Conservation (phyloP, 2,113 vertebrate species). For the Himantopus leucocephalus region DNA sequence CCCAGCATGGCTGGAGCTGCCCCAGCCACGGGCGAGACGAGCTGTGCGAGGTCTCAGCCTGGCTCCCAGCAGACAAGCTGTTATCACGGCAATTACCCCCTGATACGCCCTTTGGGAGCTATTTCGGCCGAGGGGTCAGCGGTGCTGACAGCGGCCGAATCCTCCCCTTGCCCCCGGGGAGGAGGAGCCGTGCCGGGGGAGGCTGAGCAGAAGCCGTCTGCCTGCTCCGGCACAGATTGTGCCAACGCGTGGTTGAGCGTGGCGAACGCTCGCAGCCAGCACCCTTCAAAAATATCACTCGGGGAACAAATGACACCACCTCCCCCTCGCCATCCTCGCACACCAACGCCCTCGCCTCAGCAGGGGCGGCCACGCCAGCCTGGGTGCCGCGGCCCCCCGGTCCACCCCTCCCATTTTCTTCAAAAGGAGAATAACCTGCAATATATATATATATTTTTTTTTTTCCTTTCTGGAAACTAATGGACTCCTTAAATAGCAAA, state of each 20-base stretch:
- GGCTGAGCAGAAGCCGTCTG: conserved; percentile 34
- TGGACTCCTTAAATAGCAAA: conserved; percentile 85
- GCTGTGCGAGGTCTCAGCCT: not conserved
- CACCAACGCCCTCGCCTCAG: conserved; percentile 36
- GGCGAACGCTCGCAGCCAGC: conserved; percentile 45
- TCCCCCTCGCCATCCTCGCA: conserved; percentile 40
- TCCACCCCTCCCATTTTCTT: conserved; percentile 32
- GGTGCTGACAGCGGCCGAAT: not conserved
- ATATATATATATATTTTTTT: conserved; percentile 55
- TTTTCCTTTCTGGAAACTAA: conserved; percentile 79
- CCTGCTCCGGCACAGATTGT: conserved; percentile 44
- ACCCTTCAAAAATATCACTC: conserved; percentile 60
- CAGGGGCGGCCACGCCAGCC: conserved; percentile 45
- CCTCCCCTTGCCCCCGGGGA: not conserved
- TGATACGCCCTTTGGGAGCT: conserved; percentile 27
- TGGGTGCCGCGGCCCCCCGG: not conserved
- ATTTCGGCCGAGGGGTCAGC: conserved; percentile 33
- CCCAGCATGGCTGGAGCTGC: not conserved
- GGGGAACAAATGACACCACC: conserved; percentile 61
- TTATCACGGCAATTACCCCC: conserved; percentile 49
- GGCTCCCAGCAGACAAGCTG: conserved; percentile 29
- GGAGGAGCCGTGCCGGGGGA: conserved; percentile 28
- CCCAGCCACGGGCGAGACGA: not conserved
- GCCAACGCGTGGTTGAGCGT: conserved; percentile 47
- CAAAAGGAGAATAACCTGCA: conserved; percentile 77